These are phyloP conservation scores for Triplophysa siluroides DNA, from an alignment of 2,113 vertebrate species.

Conservation along the genomic window DNA sequence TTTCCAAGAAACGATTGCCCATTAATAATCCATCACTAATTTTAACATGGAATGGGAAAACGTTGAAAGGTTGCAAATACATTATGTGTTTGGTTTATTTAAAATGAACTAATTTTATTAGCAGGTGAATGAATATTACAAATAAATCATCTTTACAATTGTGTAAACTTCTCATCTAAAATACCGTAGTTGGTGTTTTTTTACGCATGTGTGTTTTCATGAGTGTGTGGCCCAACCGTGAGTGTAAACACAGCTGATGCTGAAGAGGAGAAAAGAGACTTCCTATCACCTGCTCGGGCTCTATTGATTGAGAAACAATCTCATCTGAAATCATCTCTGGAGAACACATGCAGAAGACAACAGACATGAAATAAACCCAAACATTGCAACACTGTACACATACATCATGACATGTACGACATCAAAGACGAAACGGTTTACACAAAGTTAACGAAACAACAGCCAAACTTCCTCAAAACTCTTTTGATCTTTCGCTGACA, in stretches of 20 bases:
- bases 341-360: not conserved
- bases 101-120: not conserved
- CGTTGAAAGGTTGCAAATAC: not conserved
- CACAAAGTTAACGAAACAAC: not conserved
- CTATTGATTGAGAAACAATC: constrained; percentile 30
- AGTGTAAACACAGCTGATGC: constrained; percentile 62
- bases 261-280: constrained; percentile 28
- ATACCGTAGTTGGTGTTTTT: too few species aligned
- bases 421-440: not conserved
- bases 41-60: not conserved
- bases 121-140: constrained; percentile 44
- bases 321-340: not conserved
- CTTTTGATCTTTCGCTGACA: not conserved
- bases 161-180: too few species aligned
- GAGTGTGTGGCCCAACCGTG: constrained; percentile 40
- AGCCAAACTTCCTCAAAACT: not conserved
- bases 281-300: constrained; percentile 31
- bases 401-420: not conserved
- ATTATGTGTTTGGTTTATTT: not conserved
- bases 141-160: too few species aligned
- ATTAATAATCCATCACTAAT: constrained; percentile 22
- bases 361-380: not conserved
- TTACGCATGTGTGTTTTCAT: not conserved
- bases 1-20: constrained; percentile 20
- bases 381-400: not conserved